A percentile compares a stretch with the other conserved stretches of the same genome.
phyloP scores from a whole-genome alignment of 2,888 invertebrate genomes.

The Mycalesis mineus region DNA sequence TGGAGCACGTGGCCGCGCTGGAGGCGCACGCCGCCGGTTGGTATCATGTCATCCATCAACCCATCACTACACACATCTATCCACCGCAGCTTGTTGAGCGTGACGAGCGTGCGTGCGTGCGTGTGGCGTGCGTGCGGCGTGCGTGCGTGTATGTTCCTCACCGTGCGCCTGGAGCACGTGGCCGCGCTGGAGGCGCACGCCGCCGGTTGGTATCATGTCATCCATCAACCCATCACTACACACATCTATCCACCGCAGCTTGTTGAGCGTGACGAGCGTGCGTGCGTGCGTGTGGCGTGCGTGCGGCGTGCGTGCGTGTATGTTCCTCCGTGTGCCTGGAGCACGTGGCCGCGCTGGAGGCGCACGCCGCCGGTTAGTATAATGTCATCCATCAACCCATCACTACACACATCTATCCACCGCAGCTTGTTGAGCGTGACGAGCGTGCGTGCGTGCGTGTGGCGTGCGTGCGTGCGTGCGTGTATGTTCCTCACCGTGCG shows the following conservation, averaged over 20 bases:
- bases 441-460: conserved; percentile 84
- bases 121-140: conserved; percentile 82
- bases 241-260: conserved; percentile 35
- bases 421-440: conserved; percentile 82
- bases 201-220: conserved; percentile 63
- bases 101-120: conserved; percentile 83
- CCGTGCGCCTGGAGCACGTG: conserved; percentile 84
- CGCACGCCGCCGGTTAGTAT: conserved; percentile 77
- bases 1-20: conserved; percentile 84
- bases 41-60: neutral
- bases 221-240: neutral
- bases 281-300: conserved; percentile 87
- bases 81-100: conserved; percentile 68
- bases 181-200: conserved; percentile 83
- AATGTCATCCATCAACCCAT: neutral
- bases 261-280: conserved; percentile 80
- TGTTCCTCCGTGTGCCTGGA: conserved; percentile 85
- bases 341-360: conserved; percentile 83
- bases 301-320: conserved; percentile 82
- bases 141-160: conserved; percentile 80
- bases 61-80: neutral
- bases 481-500: conserved; percentile 84
- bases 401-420: neutral
- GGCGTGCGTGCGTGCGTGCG: conserved; percentile 80
- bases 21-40: conserved; percentile 82